Percentiles rank a stretch among this genome's conserved stretches.
Evolutionary conservation across 2,797 vertebrate genomes (phyloP).

Genomic region (Rhynchotus rufescens): DNA sequence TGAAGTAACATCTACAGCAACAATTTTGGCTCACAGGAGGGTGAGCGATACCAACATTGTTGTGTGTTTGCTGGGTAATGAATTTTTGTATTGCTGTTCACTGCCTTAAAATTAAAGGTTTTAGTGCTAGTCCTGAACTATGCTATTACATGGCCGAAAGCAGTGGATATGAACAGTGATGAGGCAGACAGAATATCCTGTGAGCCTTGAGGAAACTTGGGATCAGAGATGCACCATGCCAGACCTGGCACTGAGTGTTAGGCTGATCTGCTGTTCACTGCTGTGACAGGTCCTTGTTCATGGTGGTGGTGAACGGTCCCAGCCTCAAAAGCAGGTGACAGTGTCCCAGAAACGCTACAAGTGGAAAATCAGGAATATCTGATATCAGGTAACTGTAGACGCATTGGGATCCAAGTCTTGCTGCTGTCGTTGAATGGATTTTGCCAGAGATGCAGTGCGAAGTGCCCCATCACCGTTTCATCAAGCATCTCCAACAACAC

Average conservation of each 20-base stretch:
- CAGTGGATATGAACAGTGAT: not conserved
- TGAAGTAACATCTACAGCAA: not conserved
- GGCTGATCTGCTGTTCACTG: not conserved
- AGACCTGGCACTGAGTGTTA: not conserved
- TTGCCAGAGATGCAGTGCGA: not conserved
- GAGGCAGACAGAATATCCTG: not conserved
- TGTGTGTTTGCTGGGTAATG: not conserved
- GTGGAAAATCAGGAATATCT: not conserved
- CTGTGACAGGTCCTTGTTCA: not conserved
- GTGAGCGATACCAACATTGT: not conserved
- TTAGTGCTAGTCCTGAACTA: not conserved
- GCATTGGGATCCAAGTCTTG: not conserved
- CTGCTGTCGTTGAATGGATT: not conserved
- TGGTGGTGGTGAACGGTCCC: not conserved
- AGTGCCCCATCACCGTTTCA: not conserved
- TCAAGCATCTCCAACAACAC: not conserved
- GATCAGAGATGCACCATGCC: not conserved
- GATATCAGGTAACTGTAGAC: not conserved
- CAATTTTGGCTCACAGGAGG: not conserved
- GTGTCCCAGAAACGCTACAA: not conserved
- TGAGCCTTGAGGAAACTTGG: not conserved
- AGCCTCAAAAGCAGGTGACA: not conserved
- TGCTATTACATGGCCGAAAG: not conserved
- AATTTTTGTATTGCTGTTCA: not conserved
- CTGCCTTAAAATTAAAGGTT: not conserved